Base-by-base conservation (phyloP, 2,113 vertebrate species). In the Panthera leo region DNA sequence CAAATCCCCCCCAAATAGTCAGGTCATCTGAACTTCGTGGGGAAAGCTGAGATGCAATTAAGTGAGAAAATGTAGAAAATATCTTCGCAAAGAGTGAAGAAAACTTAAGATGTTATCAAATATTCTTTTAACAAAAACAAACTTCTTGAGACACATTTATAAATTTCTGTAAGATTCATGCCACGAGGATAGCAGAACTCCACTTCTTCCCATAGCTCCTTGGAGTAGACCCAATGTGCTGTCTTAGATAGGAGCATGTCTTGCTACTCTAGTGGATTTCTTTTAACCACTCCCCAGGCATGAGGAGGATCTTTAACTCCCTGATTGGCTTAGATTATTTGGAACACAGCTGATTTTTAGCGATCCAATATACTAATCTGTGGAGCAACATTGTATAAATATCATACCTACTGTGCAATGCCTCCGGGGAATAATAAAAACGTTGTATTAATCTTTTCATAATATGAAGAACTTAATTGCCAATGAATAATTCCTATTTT, bases 11-110 rank as follows among this genome's bases (percentile, higher is more conserved):
- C 75, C 18, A 75, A 80, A 88, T 96, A 68, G 96, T 96, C 84
- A 70, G 25, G 34, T 90, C 79, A 87, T 97, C 39, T 92, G 70
- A 85, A 83, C 63, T 73, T 73, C 53, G 16, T 78, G 27, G 19
- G 63, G 53, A 96, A 93, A 94, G 67, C 5, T 73, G 73, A 94
- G 85, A 96, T 63, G n/a, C 29, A 95, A 95, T 92, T 92, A 85
- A 93, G 79, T 85, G 67, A 97, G 68, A 94, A 92, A 97, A 95
- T 42, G 45, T 73, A 29, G 92, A 92, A 95, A 86, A 88, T 80
- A 53, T 63, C 19, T 96, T 82, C 83, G 75, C 89, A 96, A 48
- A 87, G 36, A 45, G 14, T 68, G 65, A 87, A 58, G 92, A 92
- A 95, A 94, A 31, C 83, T 48, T 86, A 87, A 95, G 70, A 85